Base-by-base conservation (phyloP, 1,140 invertebrate genomes). In the Vanessa tameamea region DNA sequence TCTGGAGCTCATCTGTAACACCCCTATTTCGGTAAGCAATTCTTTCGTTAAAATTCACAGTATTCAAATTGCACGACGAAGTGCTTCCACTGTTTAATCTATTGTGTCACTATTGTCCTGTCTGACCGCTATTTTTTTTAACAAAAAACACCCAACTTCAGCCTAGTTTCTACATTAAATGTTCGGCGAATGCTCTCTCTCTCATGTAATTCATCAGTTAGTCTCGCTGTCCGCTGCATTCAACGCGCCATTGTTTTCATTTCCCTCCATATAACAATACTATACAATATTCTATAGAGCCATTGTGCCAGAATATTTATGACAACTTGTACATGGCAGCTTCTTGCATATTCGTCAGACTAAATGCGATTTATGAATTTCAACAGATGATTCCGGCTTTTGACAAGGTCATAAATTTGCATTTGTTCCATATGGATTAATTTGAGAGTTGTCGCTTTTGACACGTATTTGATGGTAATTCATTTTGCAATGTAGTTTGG, bases 131-230 rank as follows among this genome's bases (percentile, higher is more conserved):
- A 69, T 75, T 72, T 76, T 74, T 64, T n/a, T 53, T 26, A 47
- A 65, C 69, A 55, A 71, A 64, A 67, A 68, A 15, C 11, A n/a
- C 26, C 53, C 55, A 67, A 66, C 64, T 63, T 20, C 64, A 75
- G 57, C 69, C 69, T 66, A 75, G 73, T 75, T 75, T 68, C 71
- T 73, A 67, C 26, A 67, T 73, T 43, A 53, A 76, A 72, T 72
- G 69, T 72, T 76, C 55, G 69, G 69, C 69, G 55, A 76, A 72
- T 31, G 64, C 16, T 70, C 68, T 70, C 63, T 55, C 69, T 37
- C 69, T 53, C 69, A 79, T 76, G 78, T 69, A 75, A 78, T 79
- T 77, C 78, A 79, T 79, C 78, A 79, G 68, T 73, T 37, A 75
- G 67, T 65, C 67, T 31, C 59, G 63, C 70, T 73, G 75, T 77